Base-by-base conservation (phyloP, 2,797 vertebrate genomes). In the Hapalemur alaotrensis region DNA sequence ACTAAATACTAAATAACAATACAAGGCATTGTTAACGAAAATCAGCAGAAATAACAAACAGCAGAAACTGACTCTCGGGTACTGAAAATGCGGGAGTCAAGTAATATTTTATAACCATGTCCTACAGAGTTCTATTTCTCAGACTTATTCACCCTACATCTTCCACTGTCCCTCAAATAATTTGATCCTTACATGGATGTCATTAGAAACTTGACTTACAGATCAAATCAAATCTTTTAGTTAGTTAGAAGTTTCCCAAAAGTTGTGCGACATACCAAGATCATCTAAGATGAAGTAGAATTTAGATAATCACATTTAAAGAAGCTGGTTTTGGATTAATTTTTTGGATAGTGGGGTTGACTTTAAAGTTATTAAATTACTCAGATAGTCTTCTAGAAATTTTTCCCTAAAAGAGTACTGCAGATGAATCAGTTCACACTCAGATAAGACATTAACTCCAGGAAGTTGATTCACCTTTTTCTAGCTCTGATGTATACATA, bases 221-320 rank as follows among this genome's bases (percentile, higher is more conserved):
- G 72, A 20, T 57, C 54, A 78, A 59, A 90, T 8, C 46, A 87
- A 96, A 86, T 46, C 50, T 54, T 63, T 35, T 65, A 14, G n/a
- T 79, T 57, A 87, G 7, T 52, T 18, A 89, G 18, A 85, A 65
- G 48, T 72, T 95, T 91, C 89, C 32, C 69, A 46, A 79, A 86
- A 67, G 89, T 81, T 32, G 14, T 43, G 30, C 14, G 8, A 76
- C 20, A 61, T 52, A 67, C 38, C n/a, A 35, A 87, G 23, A 67
- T 72, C 11, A 57, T 46, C 79, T 69, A 87, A 89, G 50, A n/a
- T 22, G 20, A 91, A 76, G 23, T 25, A 83, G 10, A 96, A 75
- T 93, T 82, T 82, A 91, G 32, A 70, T 35, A 92, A 83, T 54
- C 50, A 67, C 11, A 82, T 86, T 83, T 92, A 85, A 95, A 7